Evolutionary conservation across 2,888 invertebrate species (phyloP).

Genomic region (Drosophila mimica): DNA sequence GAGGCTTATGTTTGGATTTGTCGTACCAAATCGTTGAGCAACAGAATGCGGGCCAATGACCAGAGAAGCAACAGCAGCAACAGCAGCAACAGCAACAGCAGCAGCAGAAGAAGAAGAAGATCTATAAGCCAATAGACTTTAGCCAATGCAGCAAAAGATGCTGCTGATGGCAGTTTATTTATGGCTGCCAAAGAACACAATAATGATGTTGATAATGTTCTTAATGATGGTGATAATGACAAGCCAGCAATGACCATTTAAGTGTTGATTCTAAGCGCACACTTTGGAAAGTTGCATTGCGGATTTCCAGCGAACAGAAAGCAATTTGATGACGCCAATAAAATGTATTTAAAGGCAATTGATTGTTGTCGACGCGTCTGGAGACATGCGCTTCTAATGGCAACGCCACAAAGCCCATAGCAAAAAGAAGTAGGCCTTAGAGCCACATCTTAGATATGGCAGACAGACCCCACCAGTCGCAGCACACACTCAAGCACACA

Average conservation of each 20-base stretch:
- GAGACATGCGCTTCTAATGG: conserved; percentile 77
- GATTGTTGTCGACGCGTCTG: conserved; percentile 71
- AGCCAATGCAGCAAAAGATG: conserved; percentile 18
- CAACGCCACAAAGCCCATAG: conserved; percentile 20
- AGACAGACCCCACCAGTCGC: conserved; percentile 55
- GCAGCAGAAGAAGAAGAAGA: not conserved
- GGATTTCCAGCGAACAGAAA: conserved; percentile 77
- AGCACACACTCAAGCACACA: conserved; percentile 42
- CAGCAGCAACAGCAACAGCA: not conserved
- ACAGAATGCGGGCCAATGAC: conserved; percentile 75
- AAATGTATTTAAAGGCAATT: conserved; percentile 78
- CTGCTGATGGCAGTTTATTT: conserved; percentile 61
- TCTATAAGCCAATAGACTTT: conserved; percentile 13
- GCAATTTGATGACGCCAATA: conserved; percentile 80
- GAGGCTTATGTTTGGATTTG: conserved; percentile 53
- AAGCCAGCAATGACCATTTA: conserved; percentile 69
- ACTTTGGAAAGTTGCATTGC: conserved; percentile 72
- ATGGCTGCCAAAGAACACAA: conserved; percentile 58
- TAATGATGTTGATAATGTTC: conserved; percentile 36
- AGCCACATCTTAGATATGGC: conserved; percentile 33
- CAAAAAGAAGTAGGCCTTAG: conserved; percentile 38
- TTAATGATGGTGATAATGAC: conserved; percentile 29
- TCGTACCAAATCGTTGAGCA: conserved; percentile 51
- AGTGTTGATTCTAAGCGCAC: conserved; percentile 60
- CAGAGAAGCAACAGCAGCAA: conserved; percentile 17